Conservation (phyloP, 2,888 invertebrate genomes). For the Halocaridina rubra region DNA sequence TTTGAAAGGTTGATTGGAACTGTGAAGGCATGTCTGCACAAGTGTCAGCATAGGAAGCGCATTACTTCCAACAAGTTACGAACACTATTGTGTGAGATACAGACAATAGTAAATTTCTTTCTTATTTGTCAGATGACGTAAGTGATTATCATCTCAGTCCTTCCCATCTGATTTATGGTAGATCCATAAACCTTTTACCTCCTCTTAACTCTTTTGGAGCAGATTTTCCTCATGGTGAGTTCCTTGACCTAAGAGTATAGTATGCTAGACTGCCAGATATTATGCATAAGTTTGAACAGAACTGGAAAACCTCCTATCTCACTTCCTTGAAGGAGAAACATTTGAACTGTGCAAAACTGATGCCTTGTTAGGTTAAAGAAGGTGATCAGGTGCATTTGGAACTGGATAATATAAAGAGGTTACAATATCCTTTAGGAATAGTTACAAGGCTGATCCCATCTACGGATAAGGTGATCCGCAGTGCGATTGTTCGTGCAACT, state of each 20-base stretch:
- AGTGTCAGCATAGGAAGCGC: background rate
- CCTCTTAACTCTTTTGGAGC: background rate
- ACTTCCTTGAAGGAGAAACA: background rate
- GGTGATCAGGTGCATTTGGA: background rate
- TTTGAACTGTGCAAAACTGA: background rate
- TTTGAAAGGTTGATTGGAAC: background rate
- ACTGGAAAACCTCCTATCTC: background rate
- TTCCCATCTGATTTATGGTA: background rate
- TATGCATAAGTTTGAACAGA: background rate
- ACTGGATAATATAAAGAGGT: background rate
- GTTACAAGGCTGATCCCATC: background rate
- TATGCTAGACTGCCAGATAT: background rate
- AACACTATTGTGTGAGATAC: background rate
- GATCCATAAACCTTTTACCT: background rate
- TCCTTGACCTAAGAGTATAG: background rate
- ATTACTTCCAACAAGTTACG: background rate
- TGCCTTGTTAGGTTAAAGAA: background rate
- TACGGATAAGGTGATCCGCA: background rate
- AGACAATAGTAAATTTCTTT: background rate
- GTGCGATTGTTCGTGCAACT: background rate
- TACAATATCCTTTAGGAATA: background rate
- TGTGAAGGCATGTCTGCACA: background rate
- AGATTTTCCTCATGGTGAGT: background rate
- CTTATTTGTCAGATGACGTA: background rate
- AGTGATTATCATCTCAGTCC: background rate